Conservation (phyloP, 2,888 invertebrate species). For the Carabus problematicus region DNA sequence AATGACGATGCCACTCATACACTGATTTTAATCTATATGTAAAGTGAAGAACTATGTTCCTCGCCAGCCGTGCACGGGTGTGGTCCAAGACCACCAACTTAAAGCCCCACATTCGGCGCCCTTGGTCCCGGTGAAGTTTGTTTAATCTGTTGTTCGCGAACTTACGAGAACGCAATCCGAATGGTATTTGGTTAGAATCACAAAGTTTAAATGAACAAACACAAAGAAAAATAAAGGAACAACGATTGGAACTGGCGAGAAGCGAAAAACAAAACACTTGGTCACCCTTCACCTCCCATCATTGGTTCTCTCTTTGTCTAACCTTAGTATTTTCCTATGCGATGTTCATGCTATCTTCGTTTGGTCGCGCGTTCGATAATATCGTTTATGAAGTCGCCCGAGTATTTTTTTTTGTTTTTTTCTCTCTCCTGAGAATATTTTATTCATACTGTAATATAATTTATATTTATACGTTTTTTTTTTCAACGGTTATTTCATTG, state of each 20-base stretch:
- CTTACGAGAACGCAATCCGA: constrained; percentile 12
- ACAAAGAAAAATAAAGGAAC: constrained; percentile 35
- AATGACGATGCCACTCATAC: constrained; percentile 18
- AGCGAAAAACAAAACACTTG: constrained; percentile 11
- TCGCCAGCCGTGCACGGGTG: neutral
- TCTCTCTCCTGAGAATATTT: constrained; percentile 26
- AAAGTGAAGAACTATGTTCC: constrained; percentile 25
- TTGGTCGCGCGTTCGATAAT: constrained; percentile 20
- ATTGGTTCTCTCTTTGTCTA: too few species aligned
- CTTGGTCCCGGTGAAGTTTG: constrained; percentile 1
- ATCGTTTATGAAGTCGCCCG: constrained; percentile 27
- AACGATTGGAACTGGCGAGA: neutral
- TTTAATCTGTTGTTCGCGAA: constrained; percentile 14
- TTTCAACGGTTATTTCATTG: too few species aligned
- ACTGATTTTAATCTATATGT: constrained; percentile 42
- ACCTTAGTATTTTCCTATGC: too few species aligned
- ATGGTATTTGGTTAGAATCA: constrained; percentile 42
- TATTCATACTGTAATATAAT: constrained; percentile 27
- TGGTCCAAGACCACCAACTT: neutral
- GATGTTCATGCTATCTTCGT: too few species aligned
- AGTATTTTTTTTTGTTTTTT: constrained; percentile 7
- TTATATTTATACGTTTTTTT: constrained; percentile 7
- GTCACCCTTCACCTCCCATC: neutral
- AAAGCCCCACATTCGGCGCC: neutral
- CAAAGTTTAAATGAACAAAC: constrained; percentile 42